Evolutionary conservation across 2,797 vertebrate genomes (phyloP), one percentile per base, ranked within the genome.

Genomic region (Danio aesculapii): DNA sequence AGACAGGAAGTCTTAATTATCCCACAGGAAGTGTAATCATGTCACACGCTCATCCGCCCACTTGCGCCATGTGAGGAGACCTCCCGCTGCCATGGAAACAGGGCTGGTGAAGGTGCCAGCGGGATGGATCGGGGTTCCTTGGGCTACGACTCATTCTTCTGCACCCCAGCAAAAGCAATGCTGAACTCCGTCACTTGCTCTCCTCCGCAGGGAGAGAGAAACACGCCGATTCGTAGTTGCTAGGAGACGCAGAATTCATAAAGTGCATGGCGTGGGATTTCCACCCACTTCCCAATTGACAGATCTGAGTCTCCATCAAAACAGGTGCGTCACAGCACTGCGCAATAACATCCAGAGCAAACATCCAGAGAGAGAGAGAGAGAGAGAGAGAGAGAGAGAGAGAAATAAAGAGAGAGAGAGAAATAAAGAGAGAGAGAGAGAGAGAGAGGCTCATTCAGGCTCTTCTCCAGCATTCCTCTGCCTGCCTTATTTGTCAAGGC

Each of bases 171-270:
- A 84, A 87, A 6, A 52, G 4, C 69, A 10, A 64, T 59, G 82
- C 86, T 61, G 64, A 17, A 78, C 83, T 88, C 76, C 47, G 53
- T 12, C 69, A 85, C 87, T 90, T 84, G 69, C 53, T 82, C 66
- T 71, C 14, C 59, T 62, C 88, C 89, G 83, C 85, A 82, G 83
- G 84, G 71, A 75, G 64, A 62, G 72, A 46, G 63, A 81, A 39
- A 50, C 68, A 63, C 64, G 71, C 39, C 16, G 73, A 87, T 79
- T 52, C 77, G 86, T 77, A 79, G 88, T 93, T 93, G 92, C 86
- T 92, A 72, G 79, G 91, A 91, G 89, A 93, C 92, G 88, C 84
- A 84, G 83, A 89, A 90, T 90, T 89, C 88, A 84, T 89, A 83
- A 88, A 86, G 46, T 90, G 81, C 83, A 70, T 92, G 81, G 75